Evolutionary conservation across 2,113 vertebrate species (phyloP), one percentile per base, ranked within the genome.

Genomic region (Rhinoderma darwinii): DNA sequence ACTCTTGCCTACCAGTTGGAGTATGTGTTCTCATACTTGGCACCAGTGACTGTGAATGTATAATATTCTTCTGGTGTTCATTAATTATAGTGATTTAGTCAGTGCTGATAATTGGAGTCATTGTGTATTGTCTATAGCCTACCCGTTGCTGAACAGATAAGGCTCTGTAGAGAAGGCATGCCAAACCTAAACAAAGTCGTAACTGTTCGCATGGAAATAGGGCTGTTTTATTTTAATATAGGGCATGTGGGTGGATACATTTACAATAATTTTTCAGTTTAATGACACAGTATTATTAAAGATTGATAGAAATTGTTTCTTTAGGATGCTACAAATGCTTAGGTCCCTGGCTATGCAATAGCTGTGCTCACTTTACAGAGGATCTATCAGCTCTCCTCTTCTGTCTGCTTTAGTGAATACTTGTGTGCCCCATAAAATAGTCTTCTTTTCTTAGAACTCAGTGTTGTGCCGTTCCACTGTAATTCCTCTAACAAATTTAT

Each of bases 101-200:
- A 10, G 12, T 11, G 35, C 44, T 86, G 27, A 86, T 72, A 73
- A 81, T 73, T 86, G 17, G 70, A 59, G 35, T 18, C 85, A 86
- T 86, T 86, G 77, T 86, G 77, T 37, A 61, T 73, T 82, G 89
- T 86, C 89, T 89, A 56, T 75, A 47, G 47, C 82, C 90, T 90
- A 84, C 72, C 89, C 89, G 82, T 84, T 79, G 86, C 83, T 93
- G 92, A 92, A 92, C 92, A 91, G 88, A 68, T 37, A 79, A 83
- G 35, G 77, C 72, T 84, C 90, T 82, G 89, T 89, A 54, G 83
- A 72, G 63, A 35, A 61, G 9, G 12, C 1, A 30, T 88, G 90
- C 93, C 88, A 88, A 90, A 78, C 88, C 83, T 70, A 88, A 93
- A 94, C 93, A 93, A 91, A 90, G 85, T 86, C 59, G 77, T 88